These are phyloP conservation scores for Sceloporus undulatus DNA, from an alignment of 2,113 vertebrate genomes.

Conservation along the genomic window DNA sequence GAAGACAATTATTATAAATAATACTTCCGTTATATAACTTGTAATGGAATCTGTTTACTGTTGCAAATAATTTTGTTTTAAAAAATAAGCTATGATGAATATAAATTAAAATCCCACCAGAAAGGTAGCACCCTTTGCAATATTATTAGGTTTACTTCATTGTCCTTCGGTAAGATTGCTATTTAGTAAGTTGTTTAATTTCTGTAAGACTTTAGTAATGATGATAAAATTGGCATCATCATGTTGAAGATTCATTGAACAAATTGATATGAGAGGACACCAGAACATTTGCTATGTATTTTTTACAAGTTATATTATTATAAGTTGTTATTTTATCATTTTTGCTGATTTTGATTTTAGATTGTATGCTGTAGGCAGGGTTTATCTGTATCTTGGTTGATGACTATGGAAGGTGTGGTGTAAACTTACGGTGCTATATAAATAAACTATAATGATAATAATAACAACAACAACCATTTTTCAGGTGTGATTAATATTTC, in stretches of 20 bases:
- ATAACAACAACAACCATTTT: not conserved
- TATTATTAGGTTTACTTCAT: not conserved
- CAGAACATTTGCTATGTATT: too few relatives aligned
- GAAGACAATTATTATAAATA: conserved; percentile 62
- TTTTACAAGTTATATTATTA: too few relatives aligned
- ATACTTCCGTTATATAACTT: conserved; percentile 49
- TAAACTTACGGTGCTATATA: too few relatives aligned
- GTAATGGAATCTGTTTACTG: conserved; percentile 26
- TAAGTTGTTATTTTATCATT: too few relatives aligned
- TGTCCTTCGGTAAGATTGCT: not conserved
- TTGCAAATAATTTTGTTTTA: conserved; percentile 40
- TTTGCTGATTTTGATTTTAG: too few relatives aligned
- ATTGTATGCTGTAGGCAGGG: too few relatives aligned
- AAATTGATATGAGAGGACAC: not conserved
- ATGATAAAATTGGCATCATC: not conserved
- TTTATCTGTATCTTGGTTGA: too few relatives aligned
- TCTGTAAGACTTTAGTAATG: not conserved
- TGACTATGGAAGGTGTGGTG: too few relatives aligned
- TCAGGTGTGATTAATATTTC: not conserved
- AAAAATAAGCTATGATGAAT: not conserved
- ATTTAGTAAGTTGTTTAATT: not conserved
- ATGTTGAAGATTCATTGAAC: not conserved
- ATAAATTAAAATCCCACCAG: not conserved
- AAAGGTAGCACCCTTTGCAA: too few relatives aligned
- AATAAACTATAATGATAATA: too few relatives aligned